Evolutionary conservation across 1,140 invertebrate genomes (phyloP).

Genomic region (Pseudomyrmex gracilis): DNA sequence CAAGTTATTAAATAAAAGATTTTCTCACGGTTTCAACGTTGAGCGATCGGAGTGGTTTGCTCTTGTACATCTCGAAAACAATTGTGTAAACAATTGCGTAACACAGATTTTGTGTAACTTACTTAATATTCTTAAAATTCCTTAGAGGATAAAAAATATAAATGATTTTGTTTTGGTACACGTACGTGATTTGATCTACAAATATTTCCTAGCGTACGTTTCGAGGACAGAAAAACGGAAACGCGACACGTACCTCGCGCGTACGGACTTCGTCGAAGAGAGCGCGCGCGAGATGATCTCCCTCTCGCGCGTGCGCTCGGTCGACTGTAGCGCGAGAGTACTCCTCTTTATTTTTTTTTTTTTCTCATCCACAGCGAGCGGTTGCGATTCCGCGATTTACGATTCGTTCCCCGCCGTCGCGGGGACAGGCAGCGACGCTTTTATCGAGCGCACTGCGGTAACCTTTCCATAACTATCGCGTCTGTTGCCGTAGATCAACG

Average conservation of each 20-base stretch:
- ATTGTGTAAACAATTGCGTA: too few species aligned
- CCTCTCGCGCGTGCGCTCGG: constrained; percentile 16
- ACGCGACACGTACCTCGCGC: constrained; percentile 53
- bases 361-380: constrained; percentile 49
- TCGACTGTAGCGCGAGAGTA: constrained; percentile 22
- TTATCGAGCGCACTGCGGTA: constrained; percentile 76
- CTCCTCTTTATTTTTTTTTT: constrained; percentile 46
- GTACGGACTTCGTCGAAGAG: background rate
- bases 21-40: constrained; percentile 46
- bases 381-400: constrained; percentile 77
- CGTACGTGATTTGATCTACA: background rate
- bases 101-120: too few species aligned
- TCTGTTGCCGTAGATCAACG: constrained; percentile 81
- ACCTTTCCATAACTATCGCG: constrained; percentile 82
- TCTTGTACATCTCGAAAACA: background rate
- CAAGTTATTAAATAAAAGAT: constrained; percentile 50
- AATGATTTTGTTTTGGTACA: background rate
- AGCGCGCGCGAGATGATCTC: constrained; percentile 31
- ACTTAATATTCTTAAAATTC: too few species aligned
- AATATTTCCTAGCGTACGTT: background rate
- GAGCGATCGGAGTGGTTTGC: constrained; percentile 39
- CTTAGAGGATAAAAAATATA: too few species aligned
- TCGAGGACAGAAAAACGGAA: constrained; percentile 63
- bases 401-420: constrained; percentile 72
- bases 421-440: constrained; percentile 76